Evolutionary conservation across 2,113 vertebrate species (phyloP).

Genomic region (Todiramphus saurophagus): DNA sequence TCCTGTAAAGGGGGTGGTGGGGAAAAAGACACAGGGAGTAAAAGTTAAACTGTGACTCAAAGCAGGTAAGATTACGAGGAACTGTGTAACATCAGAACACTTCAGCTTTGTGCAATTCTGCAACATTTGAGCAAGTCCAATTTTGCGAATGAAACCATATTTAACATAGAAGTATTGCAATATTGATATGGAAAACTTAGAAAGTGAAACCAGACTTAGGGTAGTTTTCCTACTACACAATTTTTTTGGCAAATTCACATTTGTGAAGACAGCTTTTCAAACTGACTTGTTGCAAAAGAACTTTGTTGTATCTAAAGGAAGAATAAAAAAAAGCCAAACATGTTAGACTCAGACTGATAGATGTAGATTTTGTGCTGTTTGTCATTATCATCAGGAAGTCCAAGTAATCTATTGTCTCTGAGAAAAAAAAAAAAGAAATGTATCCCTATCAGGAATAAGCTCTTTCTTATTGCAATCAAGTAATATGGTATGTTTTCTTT

Average conservation of each 20-base stretch:
- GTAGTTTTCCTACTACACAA: not conserved
- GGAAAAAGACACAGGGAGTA: not conserved
- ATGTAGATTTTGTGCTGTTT: not conserved
- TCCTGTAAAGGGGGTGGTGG: not conserved
- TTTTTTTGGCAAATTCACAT: not conserved
- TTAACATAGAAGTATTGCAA: not conserved
- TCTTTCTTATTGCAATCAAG: not conserved
- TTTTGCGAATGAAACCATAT: not conserved
- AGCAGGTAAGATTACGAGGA: not conserved
- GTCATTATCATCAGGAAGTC: conserved; percentile 12
- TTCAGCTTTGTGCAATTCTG: not conserved
- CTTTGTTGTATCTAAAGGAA: not conserved
- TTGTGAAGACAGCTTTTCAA: not conserved
- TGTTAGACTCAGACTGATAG: conserved; percentile 18
- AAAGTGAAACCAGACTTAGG: not conserved
- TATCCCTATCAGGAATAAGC: not conserved
- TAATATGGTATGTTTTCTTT: not conserved
- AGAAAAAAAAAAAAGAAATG: not conserved
- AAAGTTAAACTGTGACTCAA: not conserved
- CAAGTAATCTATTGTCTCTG: not conserved
- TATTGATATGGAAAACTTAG: not conserved
- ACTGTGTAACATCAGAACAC: not conserved
- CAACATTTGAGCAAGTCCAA: not conserved
- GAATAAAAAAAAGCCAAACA: not conserved
- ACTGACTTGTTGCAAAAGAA: not conserved